phyloP scores from a whole-genome alignment of 2,113 vertebrate species.

The Rhagologus leucostigma region DNA sequence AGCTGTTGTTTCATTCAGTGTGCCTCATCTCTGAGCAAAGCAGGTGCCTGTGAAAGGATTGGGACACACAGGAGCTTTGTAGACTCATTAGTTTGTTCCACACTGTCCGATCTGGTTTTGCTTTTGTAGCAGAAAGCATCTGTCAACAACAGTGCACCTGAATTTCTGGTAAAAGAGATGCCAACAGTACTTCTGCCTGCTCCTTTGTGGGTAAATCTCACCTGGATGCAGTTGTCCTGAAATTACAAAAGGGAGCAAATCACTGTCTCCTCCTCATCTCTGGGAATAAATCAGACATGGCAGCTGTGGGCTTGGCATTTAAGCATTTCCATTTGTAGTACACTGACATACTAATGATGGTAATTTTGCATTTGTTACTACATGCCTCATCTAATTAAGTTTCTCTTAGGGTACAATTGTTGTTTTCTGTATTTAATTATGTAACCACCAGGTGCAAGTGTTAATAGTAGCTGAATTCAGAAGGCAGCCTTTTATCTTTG shows the following conservation, averaged over 20 bases:
- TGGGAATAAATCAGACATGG: conserved; percentile 26
- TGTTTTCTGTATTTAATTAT: conserved; percentile 42
- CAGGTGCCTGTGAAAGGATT: not conserved
- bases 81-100: not conserved
- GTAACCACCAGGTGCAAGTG: conserved; percentile 50
- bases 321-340: conserved; percentile 16
- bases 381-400: conserved; percentile 44
- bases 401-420: conserved; percentile 35
- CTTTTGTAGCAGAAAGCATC: not conserved
- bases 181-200: not conserved
- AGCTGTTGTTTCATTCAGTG: not conserved
- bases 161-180: not conserved
- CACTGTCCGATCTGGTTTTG: not conserved
- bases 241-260: not conserved
- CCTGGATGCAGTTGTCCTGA: not conserved
- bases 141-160: not conserved
- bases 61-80: not conserved
- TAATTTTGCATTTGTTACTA: conserved; percentile 49
- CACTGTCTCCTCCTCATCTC: not conserved
- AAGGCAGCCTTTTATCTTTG: conserved; percentile 34
- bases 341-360: conserved; percentile 37
- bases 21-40: not conserved
- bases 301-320: conserved; percentile 20
- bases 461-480: conserved; percentile 38
- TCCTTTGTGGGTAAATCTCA: not conserved